A percentile compares a stretch with the other conserved stretches of the same genome.
Evolutionary conservation across 1,140 invertebrate genomes (phyloP).

Genomic region (Ceratina calcarata): DNA sequence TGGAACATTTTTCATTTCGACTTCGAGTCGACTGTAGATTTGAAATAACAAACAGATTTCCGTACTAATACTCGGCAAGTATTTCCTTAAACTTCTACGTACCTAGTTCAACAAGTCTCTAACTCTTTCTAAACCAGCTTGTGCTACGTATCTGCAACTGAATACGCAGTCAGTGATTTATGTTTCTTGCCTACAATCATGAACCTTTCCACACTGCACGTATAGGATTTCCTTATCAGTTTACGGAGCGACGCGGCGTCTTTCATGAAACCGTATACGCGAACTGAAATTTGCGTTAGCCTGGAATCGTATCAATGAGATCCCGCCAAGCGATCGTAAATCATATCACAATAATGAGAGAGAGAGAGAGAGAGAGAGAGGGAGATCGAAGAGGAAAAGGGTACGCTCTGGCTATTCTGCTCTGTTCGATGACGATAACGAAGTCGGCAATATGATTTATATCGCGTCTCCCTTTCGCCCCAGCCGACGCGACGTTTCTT

Average conservation of each 20-base stretch:
- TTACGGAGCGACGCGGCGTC: not conserved
- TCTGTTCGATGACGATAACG: slow-evolving; percentile 25
- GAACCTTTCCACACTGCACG: not conserved
- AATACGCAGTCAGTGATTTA: not conserved
- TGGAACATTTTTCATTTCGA: not conserved
- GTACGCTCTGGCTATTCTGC: not conserved
- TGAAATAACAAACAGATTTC: too few relatives aligned
- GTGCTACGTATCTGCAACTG: not conserved
- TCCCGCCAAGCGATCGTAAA: slow-evolving; percentile 18
- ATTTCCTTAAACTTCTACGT: too few relatives aligned
- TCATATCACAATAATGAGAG: slow-evolving; percentile 33
- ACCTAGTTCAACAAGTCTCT: too few relatives aligned
- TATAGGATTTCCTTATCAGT: slow-evolving; percentile 12
- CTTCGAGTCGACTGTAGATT: not conserved
- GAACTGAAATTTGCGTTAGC: not conserved
- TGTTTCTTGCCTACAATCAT: slow-evolving; percentile 4
- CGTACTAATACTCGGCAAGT: too few relatives aligned
- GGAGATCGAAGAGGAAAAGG: not conserved
- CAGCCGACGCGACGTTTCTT: not conserved
- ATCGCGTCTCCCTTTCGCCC: slow-evolving; percentile 4
- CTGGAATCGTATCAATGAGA: slow-evolving; percentile 15
- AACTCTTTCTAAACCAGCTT: too few relatives aligned
- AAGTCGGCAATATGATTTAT: slow-evolving; percentile 37
- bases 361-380: not conserved
- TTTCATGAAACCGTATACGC: not conserved